Conservation (phyloP, 2,888 invertebrate species). For the Germaria angustata region DNA sequence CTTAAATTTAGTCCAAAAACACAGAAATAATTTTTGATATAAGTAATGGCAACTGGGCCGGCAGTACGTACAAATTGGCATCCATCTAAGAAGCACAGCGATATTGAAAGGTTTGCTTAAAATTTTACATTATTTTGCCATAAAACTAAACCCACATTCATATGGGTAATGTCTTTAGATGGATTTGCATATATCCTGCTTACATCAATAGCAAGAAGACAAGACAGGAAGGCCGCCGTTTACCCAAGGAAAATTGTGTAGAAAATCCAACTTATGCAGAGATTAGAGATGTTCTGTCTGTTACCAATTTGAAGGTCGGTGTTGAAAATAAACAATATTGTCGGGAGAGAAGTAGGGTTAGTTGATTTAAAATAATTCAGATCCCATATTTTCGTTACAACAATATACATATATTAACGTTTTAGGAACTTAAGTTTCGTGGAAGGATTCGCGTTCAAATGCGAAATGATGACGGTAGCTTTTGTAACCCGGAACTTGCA, state of each 20-base stretch:
- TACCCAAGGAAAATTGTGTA: slow-evolving; percentile 91
- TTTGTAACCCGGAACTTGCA: slow-evolving; percentile 86
- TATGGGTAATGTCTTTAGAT: slow-evolving; percentile 80
- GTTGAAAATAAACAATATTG: slow-evolving; percentile 96
- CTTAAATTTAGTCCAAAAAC: not conserved
- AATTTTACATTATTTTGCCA: not conserved
- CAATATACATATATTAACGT: not conserved
- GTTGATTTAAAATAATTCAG: not conserved
- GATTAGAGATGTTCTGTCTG: slow-evolving; percentile 93
- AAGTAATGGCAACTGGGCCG: slow-evolving; percentile 81
- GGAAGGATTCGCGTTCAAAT: slow-evolving; percentile 96
- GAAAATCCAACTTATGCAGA: slow-evolving; percentile 98
- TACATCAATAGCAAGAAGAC: slow-evolving; percentile 97
- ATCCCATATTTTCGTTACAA: too few relatives aligned
- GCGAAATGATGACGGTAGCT: slow-evolving; percentile 92
- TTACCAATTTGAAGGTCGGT: slow-evolving; percentile 90
- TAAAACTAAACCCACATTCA: not conserved
- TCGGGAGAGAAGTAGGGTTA: slow-evolving; percentile 91
- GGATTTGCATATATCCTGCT: slow-evolving; percentile 98
- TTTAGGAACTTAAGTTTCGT: slow-evolving; percentile 87
- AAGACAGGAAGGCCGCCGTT: slow-evolving; percentile 91
- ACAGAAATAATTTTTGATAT: not conserved
- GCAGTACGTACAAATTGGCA: slow-evolving; percentile 83
- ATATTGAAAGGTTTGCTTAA: slow-evolving; percentile 84
- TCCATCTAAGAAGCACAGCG: slow-evolving; percentile 89